Evolutionary conservation across 2,888 invertebrate species (phyloP).

Genomic region (Folsomia manolachei): DNA sequence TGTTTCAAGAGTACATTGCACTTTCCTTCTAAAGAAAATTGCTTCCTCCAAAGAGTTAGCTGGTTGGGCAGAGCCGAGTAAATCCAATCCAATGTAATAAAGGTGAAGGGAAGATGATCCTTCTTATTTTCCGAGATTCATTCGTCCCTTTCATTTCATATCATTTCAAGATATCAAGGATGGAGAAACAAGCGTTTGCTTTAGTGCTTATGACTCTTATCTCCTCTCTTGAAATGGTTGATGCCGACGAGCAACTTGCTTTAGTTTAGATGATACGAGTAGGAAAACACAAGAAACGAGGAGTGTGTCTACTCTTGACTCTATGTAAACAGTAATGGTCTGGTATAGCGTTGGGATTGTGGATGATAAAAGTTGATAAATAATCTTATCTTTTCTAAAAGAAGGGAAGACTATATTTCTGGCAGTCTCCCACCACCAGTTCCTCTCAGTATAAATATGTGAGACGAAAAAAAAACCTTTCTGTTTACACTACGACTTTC

Average conservation of each 20-base stretch:
- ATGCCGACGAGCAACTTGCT: background rate
- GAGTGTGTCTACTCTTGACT: background rate
- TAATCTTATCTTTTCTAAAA: conserved; percentile 10
- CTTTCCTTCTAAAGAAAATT: background rate
- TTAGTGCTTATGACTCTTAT: conserved; percentile 18
- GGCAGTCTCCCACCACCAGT: background rate
- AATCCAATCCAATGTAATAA: conserved; percentile 3
- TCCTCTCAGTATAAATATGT: background rate
- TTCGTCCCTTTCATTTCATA: background rate
- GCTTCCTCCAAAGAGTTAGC: background rate
- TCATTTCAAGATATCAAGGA: background rate
- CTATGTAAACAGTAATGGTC: background rate
- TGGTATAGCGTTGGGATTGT: background rate
- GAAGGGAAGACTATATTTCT: background rate
- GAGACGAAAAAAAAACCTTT: background rate
- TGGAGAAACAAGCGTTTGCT: conserved; percentile 7
- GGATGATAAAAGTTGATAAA: conserved; percentile 6
- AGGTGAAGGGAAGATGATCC: conserved; percentile 6
- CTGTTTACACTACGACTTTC: conserved; percentile 2
- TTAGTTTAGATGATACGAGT: background rate
- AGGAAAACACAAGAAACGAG: background rate
- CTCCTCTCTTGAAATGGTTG: background rate
- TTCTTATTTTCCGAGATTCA: background rate
- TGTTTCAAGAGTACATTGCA: background rate
- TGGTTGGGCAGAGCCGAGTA: no score